Base-by-base conservation (phyloP, 2,113 vertebrate species). In the Uropsilus gracilis region DNA sequence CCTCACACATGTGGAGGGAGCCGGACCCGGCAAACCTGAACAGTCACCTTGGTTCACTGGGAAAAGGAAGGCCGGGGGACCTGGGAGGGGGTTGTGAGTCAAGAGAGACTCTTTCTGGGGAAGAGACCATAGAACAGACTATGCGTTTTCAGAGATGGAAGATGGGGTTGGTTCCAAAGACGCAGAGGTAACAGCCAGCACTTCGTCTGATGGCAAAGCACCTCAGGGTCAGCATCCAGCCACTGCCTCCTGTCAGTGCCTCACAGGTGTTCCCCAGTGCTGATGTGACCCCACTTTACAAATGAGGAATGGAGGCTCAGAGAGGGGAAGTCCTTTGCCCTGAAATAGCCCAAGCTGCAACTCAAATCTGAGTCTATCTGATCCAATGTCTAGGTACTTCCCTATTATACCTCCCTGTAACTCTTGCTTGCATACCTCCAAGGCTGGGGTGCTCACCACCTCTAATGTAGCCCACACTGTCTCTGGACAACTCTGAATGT, bases 191-290 rank as follows among this genome's bases (percentile, higher is more conserved):
- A 66, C 22, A 46, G 55, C 82, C 30, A 48, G 32, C 37, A n/a
- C 48, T 37, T 46, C 11, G 1, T 66, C 69, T 12, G 50, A 61
- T 55, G 53, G 26, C 17, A 39, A 26, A 81, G 18, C n/a, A 8
- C 3, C 0, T 44, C 39, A 68, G 6, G 71, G 12, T 42, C 77
- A 73, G 50, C 63, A 75, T 86, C 92, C 42, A 55, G 37, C 8
- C 32, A 5, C 59, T n/a, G 8, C 73, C 30, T 39, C 16, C 0
- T 8, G 0, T 59, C 17, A 12, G 14, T 2, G 0, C 39, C 53
- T 71, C n/a, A 4, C 2, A 6, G 16, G 8, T 63, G 11, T n/a
- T 28, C 71, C 24, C 92, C 71, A 44, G 59, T 53, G 17, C 1
- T 34, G 30, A 32, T 28, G n/a, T 18, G 57, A 46, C 46, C 46